Percentiles rank a stretch among this genome's conserved stretches.
These are phyloP conservation scores for Brenthis hecate DNA, from an alignment of 2,888 invertebrate species.

Conservation along the genomic window DNA sequence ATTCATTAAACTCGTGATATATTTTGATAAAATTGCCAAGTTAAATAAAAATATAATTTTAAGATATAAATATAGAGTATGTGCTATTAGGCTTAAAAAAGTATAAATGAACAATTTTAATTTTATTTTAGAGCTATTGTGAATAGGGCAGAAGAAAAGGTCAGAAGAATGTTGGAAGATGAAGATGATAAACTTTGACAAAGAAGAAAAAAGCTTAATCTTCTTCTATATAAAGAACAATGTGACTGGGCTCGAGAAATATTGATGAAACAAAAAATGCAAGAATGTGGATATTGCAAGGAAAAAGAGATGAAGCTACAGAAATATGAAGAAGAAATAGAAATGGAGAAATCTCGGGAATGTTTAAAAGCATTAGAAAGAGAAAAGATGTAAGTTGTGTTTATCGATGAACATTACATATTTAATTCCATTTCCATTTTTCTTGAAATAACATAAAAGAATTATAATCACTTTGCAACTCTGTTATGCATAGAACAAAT, in stretches of 20 bases:
- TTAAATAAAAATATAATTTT: background rate
- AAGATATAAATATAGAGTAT: background rate
- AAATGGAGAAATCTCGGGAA: constrained; percentile 61
- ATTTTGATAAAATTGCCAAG: too few relatives aligned
- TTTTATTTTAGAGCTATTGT: constrained; percentile 57
- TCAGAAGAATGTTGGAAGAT: constrained; percentile 56
- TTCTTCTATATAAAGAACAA: constrained; percentile 61
- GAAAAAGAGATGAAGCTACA: constrained; percentile 54
- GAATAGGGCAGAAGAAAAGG: constrained; percentile 66
- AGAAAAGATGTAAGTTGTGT: constrained; percentile 65
- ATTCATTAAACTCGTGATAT: too few relatives aligned
- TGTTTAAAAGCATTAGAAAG: constrained; percentile 71
- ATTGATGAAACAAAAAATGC: constrained; percentile 50
- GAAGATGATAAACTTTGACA: constrained; percentile 71
- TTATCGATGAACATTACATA: too few relatives aligned
- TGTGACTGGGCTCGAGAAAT: constrained; percentile 56
- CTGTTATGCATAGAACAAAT: too few relatives aligned
- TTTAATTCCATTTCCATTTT: too few relatives aligned
- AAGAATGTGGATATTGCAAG: constrained; percentile 60
- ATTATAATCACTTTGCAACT: too few relatives aligned
- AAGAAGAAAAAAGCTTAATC: constrained; percentile 59
- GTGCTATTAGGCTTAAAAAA: background rate
- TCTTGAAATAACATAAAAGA: too few relatives aligned
- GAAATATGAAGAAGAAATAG: constrained; percentile 58
- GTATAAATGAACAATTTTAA: background rate